These are phyloP conservation scores for Monodelphis domestica DNA, from an alignment of 2,797 vertebrate species.

Conservation along the genomic window DNA sequence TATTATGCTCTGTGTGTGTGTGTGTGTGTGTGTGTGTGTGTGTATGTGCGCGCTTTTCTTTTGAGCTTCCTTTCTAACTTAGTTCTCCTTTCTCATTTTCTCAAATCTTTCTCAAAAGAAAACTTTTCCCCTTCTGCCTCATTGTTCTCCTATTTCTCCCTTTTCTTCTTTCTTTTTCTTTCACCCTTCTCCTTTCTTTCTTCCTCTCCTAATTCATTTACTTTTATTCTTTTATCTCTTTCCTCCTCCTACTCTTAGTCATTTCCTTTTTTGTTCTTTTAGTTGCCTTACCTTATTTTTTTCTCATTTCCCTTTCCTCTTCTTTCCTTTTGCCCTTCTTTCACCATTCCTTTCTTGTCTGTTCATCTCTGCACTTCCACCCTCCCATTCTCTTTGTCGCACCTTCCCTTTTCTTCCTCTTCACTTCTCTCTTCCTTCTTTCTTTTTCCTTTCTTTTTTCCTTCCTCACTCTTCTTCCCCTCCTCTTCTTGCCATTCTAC, in stretches of 20 bases:
- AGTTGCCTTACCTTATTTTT: neutral
- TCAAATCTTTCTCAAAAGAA: no score
- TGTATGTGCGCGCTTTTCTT: no score
- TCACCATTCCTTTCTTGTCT: neutral
- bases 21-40: no score
- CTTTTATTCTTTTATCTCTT: neutral
- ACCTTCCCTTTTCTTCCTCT: neutral
- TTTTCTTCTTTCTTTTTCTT: neutral
- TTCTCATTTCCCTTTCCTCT: neutral
- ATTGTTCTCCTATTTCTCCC: neutral
- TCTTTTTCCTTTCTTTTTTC: neutral
- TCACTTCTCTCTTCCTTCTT: neutral
- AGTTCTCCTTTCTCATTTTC: neutral
- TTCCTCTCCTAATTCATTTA: neutral
- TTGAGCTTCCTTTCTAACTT: no score
- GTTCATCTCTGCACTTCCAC: neutral
- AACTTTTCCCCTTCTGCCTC: neutral
- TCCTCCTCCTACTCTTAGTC: neutral
- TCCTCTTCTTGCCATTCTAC: constrained; percentile 5
- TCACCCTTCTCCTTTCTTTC: neutral
- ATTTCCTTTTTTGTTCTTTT: neutral
- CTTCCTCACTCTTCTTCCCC: neutral
- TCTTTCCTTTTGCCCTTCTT: neutral
- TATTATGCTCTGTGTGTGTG: neutral
- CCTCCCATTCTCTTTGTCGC: neutral